These are phyloP conservation scores for Pinna nobilis DNA, from an alignment of 1,140 invertebrate species.

Conservation along the genomic window DNA sequence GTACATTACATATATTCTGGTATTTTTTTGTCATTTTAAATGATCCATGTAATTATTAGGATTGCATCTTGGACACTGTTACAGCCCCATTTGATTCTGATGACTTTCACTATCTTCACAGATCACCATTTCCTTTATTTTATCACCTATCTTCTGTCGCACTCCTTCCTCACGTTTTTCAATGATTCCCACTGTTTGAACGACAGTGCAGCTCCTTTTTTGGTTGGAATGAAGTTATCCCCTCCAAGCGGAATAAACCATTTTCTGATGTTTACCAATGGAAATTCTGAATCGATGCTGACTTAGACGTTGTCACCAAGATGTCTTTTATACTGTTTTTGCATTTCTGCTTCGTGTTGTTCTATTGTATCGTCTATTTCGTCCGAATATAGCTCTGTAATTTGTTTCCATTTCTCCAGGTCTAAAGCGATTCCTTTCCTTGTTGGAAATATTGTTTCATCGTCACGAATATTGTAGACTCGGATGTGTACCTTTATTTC, in stretches of 20 bases:
- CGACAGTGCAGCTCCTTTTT: slow-evolving; percentile 3
- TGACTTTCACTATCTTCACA: neutral
- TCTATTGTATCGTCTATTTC: neutral
- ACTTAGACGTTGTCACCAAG: neutral
- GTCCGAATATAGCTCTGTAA: neutral
- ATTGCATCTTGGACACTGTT: neutral
- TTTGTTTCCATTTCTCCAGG: slow-evolving; percentile 8
- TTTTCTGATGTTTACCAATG: neutral
- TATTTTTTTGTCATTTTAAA: slow-evolving; percentile 4
- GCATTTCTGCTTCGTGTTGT: neutral
- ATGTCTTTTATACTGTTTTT: neutral
- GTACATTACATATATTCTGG: neutral
- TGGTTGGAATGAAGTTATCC: neutral
- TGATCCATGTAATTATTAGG: slow-evolving; percentile 1
- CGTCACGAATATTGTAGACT: neutral
- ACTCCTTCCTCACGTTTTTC: neutral
- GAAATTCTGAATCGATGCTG: neutral
- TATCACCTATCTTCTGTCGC: neutral
- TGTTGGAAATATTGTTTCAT: neutral
- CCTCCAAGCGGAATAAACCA: neutral
- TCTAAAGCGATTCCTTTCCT: slow-evolving; percentile 1
- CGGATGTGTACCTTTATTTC: neutral
- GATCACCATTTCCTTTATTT: neutral
- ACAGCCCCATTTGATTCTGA: neutral
- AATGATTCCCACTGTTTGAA: neutral